Evolutionary conservation across 1,140 invertebrate species (phyloP).

Genomic region (Drosophila murphyi): DNA sequence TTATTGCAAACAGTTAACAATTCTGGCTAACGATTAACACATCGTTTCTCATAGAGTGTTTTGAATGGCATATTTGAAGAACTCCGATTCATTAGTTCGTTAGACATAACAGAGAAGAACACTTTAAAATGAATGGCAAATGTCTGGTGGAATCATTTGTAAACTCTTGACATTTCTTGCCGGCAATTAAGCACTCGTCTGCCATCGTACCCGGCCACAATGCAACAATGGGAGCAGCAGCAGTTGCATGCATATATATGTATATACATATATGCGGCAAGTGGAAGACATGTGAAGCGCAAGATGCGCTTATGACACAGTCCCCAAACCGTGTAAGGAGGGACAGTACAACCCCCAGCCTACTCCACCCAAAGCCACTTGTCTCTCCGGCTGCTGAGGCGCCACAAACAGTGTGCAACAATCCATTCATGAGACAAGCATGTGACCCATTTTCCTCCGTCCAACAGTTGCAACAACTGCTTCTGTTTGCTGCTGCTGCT

Average conservation of each 20-base stretch:
- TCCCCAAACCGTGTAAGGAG: neutral
- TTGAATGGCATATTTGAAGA: neutral
- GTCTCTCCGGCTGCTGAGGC: slow-evolving; percentile 58
- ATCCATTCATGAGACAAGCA: slow-evolving; percentile 72
- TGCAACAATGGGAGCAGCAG: slow-evolving; percentile 17
- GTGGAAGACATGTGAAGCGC: neutral
- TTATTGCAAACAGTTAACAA: too few species aligned
- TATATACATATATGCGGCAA: neutral
- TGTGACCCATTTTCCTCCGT: slow-evolving; percentile 72
- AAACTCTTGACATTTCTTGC: slow-evolving; percentile 44
- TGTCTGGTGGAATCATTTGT: slow-evolving; percentile 9
- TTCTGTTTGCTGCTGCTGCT: slow-evolving; percentile 8
- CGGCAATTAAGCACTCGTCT: slow-evolving; percentile 44
- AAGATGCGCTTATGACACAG: slow-evolving; percentile 42
- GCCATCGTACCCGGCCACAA: slow-evolving; percentile 25
- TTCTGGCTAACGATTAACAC: too few species aligned
- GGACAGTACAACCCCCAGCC: neutral
- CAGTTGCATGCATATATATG: too few species aligned
- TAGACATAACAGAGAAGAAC: neutral
- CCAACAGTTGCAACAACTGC: slow-evolving; percentile 22
- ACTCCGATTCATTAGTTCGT: too few species aligned
- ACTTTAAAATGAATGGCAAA: neutral
- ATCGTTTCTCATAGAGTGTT: too few species aligned
- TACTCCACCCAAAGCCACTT: slow-evolving; percentile 33
- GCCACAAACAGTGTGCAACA: slow-evolving; percentile 62